These are phyloP conservation scores for Herpetotheres cachinnans DNA, from an alignment of 2,113 vertebrate genomes.

Conservation along the genomic window DNA sequence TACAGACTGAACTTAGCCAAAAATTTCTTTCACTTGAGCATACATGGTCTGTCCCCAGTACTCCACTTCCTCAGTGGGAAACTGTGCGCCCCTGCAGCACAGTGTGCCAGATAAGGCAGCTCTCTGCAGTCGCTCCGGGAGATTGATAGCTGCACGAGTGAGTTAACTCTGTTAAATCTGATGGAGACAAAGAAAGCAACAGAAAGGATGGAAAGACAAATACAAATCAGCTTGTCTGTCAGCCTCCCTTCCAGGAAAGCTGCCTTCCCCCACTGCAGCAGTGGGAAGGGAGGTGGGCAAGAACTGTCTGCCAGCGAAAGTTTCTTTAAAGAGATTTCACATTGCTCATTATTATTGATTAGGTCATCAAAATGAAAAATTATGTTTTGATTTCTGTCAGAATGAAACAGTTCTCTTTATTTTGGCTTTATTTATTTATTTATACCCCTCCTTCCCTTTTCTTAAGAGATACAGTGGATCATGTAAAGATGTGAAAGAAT, in stretches of 20 bases:
- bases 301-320: background rate
- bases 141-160: background rate
- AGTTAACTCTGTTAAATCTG: rapidly evolving
- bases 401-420: background rate
- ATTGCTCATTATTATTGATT: background rate
- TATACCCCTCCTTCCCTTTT: background rate
- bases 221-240: background rate
- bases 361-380: background rate
- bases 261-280: background rate
- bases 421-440: background rate
- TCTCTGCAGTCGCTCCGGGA: background rate
- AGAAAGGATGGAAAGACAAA: background rate
- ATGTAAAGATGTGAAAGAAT: background rate
- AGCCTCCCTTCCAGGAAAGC: background rate
- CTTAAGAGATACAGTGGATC: background rate
- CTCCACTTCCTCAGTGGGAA: background rate
- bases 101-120: background rate
- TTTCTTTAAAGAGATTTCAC: background rate
- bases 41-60: rapidly evolving
- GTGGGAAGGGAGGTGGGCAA: background rate
- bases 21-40: background rate
- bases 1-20: background rate
- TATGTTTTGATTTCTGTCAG: background rate
- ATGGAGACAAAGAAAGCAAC: background rate
- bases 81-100: background rate